Conservation (phyloP, 2,797 vertebrate genomes). For the Babyrousa celebensis region DNA sequence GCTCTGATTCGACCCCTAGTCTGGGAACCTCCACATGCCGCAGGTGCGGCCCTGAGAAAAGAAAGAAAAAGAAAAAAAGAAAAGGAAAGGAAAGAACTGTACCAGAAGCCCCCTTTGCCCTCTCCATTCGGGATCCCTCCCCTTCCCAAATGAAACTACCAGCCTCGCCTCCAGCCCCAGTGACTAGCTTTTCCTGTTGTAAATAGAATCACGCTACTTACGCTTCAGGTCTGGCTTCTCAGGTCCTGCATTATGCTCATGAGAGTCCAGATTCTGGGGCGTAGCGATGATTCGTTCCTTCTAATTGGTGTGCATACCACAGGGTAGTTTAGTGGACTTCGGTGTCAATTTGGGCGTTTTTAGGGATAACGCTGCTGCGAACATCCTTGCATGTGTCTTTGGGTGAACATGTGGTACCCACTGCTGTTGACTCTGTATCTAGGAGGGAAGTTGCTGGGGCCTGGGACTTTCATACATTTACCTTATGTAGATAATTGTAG, state of each 20-base stretch:
- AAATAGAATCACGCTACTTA: not conserved
- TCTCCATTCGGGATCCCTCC: not conserved
- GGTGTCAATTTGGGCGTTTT: not conserved
- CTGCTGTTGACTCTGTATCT: not conserved
- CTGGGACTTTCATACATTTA: accelerated
- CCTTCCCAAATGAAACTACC: not conserved
- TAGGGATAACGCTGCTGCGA: too few relatives aligned
- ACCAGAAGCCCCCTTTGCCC: not conserved
- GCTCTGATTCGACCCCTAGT: too few relatives aligned
- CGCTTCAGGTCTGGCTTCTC: not conserved
- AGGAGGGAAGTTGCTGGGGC: not conserved
- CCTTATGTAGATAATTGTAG: not conserved
- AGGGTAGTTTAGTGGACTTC: too few relatives aligned
- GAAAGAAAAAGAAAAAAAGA: too few relatives aligned
- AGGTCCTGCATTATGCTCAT: not conserved
- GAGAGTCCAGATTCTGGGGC: not conserved
- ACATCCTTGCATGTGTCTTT: not conserved
- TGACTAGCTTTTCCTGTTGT: not conserved
- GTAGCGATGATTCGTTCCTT: not conserved
- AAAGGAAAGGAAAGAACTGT: too few relatives aligned
- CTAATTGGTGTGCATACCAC: too few relatives aligned
- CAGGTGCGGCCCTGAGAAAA: too few relatives aligned
- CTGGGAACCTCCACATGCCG: too few relatives aligned
- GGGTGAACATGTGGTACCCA: not conserved
- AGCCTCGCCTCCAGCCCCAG: not conserved